These are phyloP conservation scores for Ctenopoma kingsleyae DNA, from an alignment of 2,797 vertebrate genomes.

Conservation along the genomic window DNA sequence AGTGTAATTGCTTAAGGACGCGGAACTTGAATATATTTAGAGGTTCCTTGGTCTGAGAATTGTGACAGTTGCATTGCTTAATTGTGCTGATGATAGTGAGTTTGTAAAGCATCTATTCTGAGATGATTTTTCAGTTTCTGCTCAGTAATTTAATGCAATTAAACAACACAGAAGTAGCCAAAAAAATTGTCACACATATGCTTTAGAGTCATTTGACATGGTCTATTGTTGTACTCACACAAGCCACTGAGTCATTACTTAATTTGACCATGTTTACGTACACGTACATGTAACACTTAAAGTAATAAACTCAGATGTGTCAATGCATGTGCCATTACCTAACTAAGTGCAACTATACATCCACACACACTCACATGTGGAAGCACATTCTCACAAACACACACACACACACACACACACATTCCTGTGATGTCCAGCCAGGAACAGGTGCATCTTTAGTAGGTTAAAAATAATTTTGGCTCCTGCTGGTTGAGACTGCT, in stretches of 20 bases:
- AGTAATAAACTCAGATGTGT: not conserved
- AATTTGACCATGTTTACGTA: slow-evolving; percentile 21
- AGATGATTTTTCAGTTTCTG: slow-evolving; percentile 5
- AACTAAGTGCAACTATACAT: not conserved
- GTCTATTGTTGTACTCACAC: not conserved
- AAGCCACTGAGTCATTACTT: slow-evolving; percentile 13
- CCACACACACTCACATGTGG: not conserved
- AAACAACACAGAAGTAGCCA: not conserved
- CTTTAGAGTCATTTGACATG: not conserved
- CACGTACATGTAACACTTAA: not conserved
- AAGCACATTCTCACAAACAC: not conserved
- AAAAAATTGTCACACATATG: slow-evolving; percentile 9
- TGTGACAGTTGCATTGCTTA: not conserved
- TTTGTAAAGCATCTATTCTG: not conserved
- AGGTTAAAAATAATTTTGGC: slow-evolving; percentile 63
- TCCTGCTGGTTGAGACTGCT: slow-evolving; percentile 30
- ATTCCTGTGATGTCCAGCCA: slow-evolving; percentile 49
- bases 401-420: slow-evolving; percentile 7
- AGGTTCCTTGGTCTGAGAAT: not conserved
- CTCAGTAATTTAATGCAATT: not conserved
- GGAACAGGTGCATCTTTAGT: slow-evolving; percentile 62
- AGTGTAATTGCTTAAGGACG: not conserved
- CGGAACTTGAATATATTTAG: slow-evolving; percentile 13
- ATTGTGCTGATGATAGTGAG: not conserved
- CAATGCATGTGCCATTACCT: not conserved